Base-by-base conservation (phyloP, 2,113 vertebrate species). In the Calypte anna region DNA sequence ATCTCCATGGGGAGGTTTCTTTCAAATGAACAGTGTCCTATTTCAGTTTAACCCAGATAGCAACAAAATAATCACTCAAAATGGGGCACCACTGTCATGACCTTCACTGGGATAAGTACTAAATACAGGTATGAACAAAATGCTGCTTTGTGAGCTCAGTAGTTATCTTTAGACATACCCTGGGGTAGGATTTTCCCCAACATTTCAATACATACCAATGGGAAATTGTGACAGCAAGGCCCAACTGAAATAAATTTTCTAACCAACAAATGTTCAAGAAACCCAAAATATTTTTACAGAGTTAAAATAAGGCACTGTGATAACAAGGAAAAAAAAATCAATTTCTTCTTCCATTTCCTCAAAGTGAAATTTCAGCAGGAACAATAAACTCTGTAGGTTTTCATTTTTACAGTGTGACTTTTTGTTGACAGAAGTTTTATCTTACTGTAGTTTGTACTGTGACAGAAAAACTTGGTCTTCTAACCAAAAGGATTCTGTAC, bases 11-110 rank as follows among this genome's bases (percentile, higher is more conserved):
- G 69, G 77, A 96, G 40, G 40, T 36, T 93, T 72, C 48, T 58
- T 82, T 14, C 4, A 66, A 61, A 85, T 8, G n/a, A 75, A 30
- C 53, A 54, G 44, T 0, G 11, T 76, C 81, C 89, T 93, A 87
- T 61, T 94, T 96, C 66, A 54, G 66, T 73, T 68, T 94, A 96
- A 93, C 94, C 76, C 73, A 94, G 84, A 94, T 53, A 93, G 80
- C 12, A 75, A 81, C 80, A 96, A 89, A 94, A 86, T 62, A 95
- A 92, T 91, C 77, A 53, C 54, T 87, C 58, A 76, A 92, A 96
- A 91, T 19, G 20, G 70, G 22, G 50, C 92, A 92, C 44, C 2
- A 0, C 7, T 84, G 44, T 31, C 64, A 8, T 61, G 81, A 87
- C 83, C 74, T 94, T 81, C 58, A 3, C 30, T 43, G 64, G 53